A percentile compares a stretch with the other conserved stretches of the same genome.
Conservation (phyloP, 2,888 invertebrate species). For the Pristionchus mayeri region DNA sequence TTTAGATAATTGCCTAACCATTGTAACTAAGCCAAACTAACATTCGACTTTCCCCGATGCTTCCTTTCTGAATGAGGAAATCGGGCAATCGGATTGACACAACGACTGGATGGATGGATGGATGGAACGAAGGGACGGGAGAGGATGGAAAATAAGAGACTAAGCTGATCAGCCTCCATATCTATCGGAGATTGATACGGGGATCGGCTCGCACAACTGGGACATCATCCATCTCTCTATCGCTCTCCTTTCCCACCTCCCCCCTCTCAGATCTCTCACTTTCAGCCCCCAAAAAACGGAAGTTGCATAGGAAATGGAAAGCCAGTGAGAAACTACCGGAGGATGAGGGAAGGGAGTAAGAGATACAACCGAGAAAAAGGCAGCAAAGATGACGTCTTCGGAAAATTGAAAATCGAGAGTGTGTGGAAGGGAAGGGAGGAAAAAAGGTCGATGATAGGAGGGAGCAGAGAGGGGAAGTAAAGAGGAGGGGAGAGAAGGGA, state of each 20-base stretch:
- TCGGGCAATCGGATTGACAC: slow-evolving; percentile 15
- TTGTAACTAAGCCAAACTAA: not conserved
- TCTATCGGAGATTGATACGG: not conserved
- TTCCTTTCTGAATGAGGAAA: not conserved
- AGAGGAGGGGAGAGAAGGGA: slow-evolving; percentile 3
- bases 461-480: not conserved
- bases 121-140: not conserved
- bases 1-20: not conserved
- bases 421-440: slow-evolving; percentile 9
- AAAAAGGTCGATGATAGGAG: slow-evolving; percentile 48
- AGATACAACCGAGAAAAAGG: not conserved
- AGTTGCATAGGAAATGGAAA: not conserved
- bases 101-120: not conserved
- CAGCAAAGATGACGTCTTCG: slow-evolving; percentile 1
- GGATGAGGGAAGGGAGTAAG: slow-evolving; percentile 53
- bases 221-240: not conserved
- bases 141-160: not conserved
- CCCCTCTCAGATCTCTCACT: slow-evolving; percentile 33
- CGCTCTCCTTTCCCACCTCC: not conserved
- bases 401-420: slow-evolving; percentile 28
- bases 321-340: not conserved
- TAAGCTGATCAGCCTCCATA: slow-evolving; percentile 3
- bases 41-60: not conserved
- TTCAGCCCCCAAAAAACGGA: slow-evolving; percentile 21
- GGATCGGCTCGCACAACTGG: too few species aligned